Evolutionary conservation across 2,888 invertebrate species (phyloP), one percentile per base, ranked within the genome.

Genomic region (Drosophila falleni): DNA sequence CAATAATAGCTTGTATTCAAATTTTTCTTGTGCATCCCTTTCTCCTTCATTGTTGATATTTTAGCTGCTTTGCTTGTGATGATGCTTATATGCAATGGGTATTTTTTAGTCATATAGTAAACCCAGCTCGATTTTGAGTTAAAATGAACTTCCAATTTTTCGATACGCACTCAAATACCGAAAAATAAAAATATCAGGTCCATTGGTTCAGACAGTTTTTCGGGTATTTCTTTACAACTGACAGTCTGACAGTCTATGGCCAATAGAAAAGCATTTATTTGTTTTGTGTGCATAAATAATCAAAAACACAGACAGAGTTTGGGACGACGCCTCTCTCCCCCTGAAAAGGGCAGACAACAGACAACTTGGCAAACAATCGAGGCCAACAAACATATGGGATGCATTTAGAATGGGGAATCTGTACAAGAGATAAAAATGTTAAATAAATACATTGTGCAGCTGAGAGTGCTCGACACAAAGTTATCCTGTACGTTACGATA

Each of bases 281-380:
- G 77, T 83, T 74, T 86, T 74, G 54, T 60, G 64, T 71, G 70
- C 84, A 89, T 89, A 84, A 89, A 89, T 89, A 89, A 80, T 89
- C 72, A 46, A 65, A 46, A 51, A 70, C 15, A 56, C 13, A 41
- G 49, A 56, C 39, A 37, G 29, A 47, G 46, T 37, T 23, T 19
- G 60, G 46, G 29, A 5, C 13, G 49, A 23, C 31, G 29, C 19
- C 55, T 19, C 31, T 6, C 29, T 0, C 2, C 33, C 10, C 11
- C 11, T n/a, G 19, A 1, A 35, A 31, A 23, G 35, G 13, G 41
- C 19, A 69, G 44, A 35, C 35, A 58, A 19, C 80, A 81, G 73
- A 84, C 73, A 73, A 69, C 56, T 80, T 86, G 87, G 82, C 89
- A 82, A 82, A 75, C 80, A 82, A 71, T 54, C 69, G 35, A 71